Evolutionary conservation across 2,797 vertebrate genomes (phyloP).

Genomic region (Sandelia bainsii): DNA sequence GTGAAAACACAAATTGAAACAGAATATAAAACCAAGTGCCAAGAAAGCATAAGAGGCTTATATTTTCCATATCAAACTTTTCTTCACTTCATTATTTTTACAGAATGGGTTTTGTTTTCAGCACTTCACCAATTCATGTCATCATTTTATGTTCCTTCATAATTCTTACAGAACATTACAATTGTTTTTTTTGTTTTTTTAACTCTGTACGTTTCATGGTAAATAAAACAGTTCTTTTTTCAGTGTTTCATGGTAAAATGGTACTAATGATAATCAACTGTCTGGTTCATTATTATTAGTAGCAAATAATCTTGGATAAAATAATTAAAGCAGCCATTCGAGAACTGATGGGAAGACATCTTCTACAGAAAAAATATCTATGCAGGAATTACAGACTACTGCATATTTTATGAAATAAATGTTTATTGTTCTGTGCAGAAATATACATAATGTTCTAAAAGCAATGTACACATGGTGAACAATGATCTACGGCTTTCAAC

Average conservation of each 20-base stretch:
- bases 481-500: conserved; percentile 59
- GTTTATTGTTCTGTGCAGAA: conserved; percentile 64
- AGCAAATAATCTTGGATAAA: neutral
- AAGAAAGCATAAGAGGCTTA: too few species aligned
- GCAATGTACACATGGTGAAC: conserved; percentile 55
- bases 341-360: conserved; percentile 3
- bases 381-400: conserved; percentile 4
- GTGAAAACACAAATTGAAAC: conserved; percentile 2
- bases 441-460: conserved; percentile 49
- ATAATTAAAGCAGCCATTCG: neutral
- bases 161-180: too few species aligned
- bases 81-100: too few species aligned
- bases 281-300: neutral
- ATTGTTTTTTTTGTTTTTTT: too few species aligned
- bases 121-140: too few species aligned
- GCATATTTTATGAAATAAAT: conserved; percentile 33
- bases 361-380: neutral
- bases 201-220: too few species aligned
- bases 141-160: too few species aligned
- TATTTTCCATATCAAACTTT: too few species aligned
- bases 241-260: too few species aligned
- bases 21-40: neutral
- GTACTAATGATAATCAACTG: neutral
- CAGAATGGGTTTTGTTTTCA: too few species aligned
- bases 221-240: too few species aligned